Evolutionary conservation across 2,888 invertebrate genomes (phyloP).

Genomic region (Bugulina stolonifera): DNA sequence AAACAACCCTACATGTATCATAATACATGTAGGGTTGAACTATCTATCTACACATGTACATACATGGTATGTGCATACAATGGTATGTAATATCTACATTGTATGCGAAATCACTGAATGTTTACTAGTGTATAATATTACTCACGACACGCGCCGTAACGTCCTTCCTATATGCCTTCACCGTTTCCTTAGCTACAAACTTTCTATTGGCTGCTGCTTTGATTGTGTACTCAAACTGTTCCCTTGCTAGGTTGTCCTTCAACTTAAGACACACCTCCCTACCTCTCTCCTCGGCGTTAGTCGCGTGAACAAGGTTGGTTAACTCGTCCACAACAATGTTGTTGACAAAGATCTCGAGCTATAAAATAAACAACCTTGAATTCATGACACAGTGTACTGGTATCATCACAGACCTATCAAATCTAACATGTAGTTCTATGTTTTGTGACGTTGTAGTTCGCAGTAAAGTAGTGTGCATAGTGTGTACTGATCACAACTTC

Average conservation of each 20-base stretch:
- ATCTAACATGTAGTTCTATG: too few species aligned
- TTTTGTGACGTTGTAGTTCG: too few species aligned
- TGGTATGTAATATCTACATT: too few species aligned
- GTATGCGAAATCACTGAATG: too few species aligned
- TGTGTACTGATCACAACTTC: too few species aligned
- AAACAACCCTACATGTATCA: too few species aligned
- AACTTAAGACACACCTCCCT: conserved; percentile 64
- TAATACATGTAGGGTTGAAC: too few species aligned
- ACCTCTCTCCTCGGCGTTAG: conserved; percentile 54
- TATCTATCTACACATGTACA: too few species aligned
- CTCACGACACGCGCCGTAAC: conserved; percentile 86
- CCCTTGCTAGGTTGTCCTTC: conserved; percentile 78
- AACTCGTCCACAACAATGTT: conserved; percentile 75
- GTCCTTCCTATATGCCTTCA: conserved; percentile 83
- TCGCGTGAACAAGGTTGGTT: conserved; percentile 70
- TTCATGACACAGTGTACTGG: too few species aligned
- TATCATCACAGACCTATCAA: too few species aligned
- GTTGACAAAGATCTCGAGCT: conserved; percentile 75
- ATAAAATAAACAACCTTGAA: conserved; percentile 34
- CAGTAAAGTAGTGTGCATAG: too few species aligned
- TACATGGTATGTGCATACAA: too few species aligned
- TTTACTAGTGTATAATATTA: conserved; percentile 31
- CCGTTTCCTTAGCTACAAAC: conserved; percentile 75
- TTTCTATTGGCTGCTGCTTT: conserved; percentile 76
- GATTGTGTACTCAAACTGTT: conserved; percentile 75